Evolutionary conservation across 2,113 vertebrate genomes (phyloP).

Genomic region (Formicarius rufipectus): DNA sequence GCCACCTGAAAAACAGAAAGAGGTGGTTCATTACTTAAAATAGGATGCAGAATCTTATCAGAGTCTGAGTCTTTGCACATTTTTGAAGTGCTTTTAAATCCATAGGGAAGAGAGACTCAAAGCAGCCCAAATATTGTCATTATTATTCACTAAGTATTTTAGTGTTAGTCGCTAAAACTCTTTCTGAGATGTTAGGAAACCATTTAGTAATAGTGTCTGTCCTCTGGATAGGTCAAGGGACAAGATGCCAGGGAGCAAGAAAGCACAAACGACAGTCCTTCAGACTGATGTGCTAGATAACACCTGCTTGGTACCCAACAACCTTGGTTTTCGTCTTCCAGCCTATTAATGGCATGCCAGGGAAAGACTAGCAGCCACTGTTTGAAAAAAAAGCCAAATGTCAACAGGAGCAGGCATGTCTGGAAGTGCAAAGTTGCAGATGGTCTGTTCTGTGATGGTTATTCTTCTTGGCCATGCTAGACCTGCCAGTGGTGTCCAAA

Average conservation of each 20-base stretch:
- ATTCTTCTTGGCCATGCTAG: not conserved
- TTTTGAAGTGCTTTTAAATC: not conserved
- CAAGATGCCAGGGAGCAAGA: not conserved
- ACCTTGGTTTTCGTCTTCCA: not conserved
- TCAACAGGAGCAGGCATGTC: not conserved
- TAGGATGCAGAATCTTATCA: not conserved
- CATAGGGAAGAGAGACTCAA: not conserved
- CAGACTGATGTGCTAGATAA: not conserved
- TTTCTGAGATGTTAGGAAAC: not conserved
- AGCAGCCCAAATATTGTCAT: not conserved
- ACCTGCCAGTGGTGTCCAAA: not conserved
- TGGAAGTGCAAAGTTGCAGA: not conserved
- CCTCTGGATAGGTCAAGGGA: not conserved
- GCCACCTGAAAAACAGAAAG: conserved; percentile 28
- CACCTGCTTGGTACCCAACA: not conserved
- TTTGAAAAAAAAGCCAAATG: not conserved
- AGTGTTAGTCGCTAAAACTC: not conserved
- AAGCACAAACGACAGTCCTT: not conserved
- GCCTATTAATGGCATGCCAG: not conserved
- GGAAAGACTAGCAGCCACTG: not conserved
- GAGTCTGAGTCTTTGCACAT: not conserved
- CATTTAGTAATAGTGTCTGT: not conserved
- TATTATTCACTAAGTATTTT: not conserved
- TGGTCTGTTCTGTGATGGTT: not conserved
- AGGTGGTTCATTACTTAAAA: not conserved